phyloP scores from a whole-genome alignment of 2,797 vertebrate genomes.

The Emys orbicularis region DNA sequence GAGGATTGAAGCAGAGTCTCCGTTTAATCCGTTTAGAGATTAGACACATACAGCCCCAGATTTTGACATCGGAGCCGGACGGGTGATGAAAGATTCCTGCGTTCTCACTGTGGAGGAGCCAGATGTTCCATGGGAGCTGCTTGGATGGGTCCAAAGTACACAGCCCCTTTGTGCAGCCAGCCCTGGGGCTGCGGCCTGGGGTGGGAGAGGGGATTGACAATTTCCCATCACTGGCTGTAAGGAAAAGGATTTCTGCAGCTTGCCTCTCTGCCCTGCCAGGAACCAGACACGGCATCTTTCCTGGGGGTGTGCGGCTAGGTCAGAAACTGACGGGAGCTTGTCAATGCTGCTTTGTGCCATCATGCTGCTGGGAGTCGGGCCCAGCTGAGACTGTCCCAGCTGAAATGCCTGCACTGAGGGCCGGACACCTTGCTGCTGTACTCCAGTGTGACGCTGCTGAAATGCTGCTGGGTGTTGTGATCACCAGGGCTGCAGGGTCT shows the following conservation, averaged over 20 bases:
- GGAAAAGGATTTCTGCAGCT: background rate
- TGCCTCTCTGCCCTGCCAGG: background rate
- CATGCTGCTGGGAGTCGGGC: background rate
- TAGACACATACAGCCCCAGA: background rate
- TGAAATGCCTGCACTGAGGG: background rate
- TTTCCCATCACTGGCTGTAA: background rate
- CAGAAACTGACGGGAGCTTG: background rate
- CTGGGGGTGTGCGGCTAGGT: background rate
- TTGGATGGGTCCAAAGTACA: background rate
- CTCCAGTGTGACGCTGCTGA: background rate
- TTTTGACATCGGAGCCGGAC: background rate
- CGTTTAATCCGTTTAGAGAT: background rate
- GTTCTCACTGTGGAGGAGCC: background rate
- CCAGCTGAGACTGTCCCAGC: background rate
- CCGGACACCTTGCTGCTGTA: background rate
- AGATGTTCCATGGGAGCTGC: background rate
- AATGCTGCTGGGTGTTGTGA: background rate
- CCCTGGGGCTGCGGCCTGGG: background rate
- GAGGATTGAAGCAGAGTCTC: background rate
- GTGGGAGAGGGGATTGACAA: background rate
- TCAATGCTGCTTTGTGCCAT: background rate
- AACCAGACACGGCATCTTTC: background rate
- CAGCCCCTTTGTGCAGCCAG: background rate
- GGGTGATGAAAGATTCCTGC: background rate
- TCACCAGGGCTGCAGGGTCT: background rate